Percentiles rank a stretch among this genome's conserved stretches.
Conservation (phyloP, 2,113 vertebrate species). For the Hydropotes inermis region DNA sequence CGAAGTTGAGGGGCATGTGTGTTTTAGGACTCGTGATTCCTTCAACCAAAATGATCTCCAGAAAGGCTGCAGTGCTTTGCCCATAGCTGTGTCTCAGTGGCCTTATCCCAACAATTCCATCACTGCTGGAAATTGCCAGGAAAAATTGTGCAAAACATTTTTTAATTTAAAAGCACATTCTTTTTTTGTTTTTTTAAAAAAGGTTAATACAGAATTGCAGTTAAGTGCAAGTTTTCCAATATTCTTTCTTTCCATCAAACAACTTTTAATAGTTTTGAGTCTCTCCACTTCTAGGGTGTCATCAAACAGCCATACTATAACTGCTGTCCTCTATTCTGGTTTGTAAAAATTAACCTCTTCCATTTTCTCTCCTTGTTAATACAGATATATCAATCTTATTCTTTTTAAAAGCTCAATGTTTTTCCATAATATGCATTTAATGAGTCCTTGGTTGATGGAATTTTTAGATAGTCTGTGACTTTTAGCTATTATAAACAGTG, state of each 20-base stretch:
- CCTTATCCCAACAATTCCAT: not conserved
- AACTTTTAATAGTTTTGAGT: not conserved
- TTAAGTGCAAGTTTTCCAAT: not conserved
- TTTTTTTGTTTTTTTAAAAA: not conserved
- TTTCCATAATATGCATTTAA: not conserved
- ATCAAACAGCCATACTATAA: not conserved
- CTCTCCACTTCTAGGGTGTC: not conserved
- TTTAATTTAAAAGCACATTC: not conserved
- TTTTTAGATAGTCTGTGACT: not conserved
- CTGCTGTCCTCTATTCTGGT: not conserved
- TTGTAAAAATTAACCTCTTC: not conserved
- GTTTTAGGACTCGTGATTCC: not conserved
- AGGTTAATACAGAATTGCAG: not conserved
- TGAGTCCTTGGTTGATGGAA: not conserved
- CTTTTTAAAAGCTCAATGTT: not conserved
- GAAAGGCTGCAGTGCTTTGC: not conserved
- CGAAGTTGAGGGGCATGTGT: not conserved
- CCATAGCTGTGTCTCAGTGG: not conserved
- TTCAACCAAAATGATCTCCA: not conserved
- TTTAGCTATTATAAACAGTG: not conserved
- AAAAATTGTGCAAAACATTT: not conserved
- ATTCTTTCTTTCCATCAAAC: not conserved
- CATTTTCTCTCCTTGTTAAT: not conserved
- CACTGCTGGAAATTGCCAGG: not conserved
- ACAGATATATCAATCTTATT: not conserved